Conservation (phyloP, 2,888 invertebrate species). For the Meta bourneti region DNA sequence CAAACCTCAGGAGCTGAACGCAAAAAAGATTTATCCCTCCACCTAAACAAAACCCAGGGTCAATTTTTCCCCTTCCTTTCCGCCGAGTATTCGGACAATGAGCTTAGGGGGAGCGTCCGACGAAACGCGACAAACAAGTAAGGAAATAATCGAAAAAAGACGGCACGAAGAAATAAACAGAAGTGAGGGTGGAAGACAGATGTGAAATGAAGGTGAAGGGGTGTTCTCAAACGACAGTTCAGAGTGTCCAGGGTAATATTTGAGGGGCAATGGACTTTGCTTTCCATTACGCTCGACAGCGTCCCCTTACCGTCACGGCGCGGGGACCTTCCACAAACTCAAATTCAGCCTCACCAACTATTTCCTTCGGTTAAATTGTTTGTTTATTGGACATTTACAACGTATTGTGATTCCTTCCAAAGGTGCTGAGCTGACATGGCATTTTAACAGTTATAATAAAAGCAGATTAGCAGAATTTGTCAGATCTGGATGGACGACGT, state of each 20-base stretch:
- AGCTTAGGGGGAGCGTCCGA: slow-evolving; percentile 51
- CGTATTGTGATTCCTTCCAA: no score
- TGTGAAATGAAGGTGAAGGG: slow-evolving; percentile 67
- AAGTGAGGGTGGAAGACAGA: slow-evolving; percentile 44
- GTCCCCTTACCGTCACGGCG: background rate
- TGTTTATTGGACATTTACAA: no score
- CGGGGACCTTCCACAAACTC: slow-evolving; percentile 37
- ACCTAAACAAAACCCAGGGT: slow-evolving; percentile 58
- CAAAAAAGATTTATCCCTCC: slow-evolving; percentile 68
- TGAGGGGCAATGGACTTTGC: slow-evolving; percentile 52
- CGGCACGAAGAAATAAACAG: slow-evolving; percentile 16
- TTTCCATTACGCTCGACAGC: slow-evolving; percentile 55
- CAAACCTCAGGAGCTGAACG: slow-evolving; percentile 58
- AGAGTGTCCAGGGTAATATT: slow-evolving; percentile 56
- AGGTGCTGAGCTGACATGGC: no score
- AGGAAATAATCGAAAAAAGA: slow-evolving; percentile 53
- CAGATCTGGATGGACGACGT: no score
- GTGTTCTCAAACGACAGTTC: slow-evolving; percentile 62
- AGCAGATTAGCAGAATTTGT: no score
- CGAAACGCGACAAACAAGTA: slow-evolving; percentile 59
- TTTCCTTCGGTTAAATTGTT: no score
- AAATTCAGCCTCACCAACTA: no score
- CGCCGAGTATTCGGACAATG: slow-evolving; percentile 60
- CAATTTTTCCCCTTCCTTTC: slow-evolving; percentile 53
- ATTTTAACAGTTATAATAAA: no score